phyloP scores from a whole-genome alignment of 2,888 invertebrate genomes.

The Biston betularia region DNA sequence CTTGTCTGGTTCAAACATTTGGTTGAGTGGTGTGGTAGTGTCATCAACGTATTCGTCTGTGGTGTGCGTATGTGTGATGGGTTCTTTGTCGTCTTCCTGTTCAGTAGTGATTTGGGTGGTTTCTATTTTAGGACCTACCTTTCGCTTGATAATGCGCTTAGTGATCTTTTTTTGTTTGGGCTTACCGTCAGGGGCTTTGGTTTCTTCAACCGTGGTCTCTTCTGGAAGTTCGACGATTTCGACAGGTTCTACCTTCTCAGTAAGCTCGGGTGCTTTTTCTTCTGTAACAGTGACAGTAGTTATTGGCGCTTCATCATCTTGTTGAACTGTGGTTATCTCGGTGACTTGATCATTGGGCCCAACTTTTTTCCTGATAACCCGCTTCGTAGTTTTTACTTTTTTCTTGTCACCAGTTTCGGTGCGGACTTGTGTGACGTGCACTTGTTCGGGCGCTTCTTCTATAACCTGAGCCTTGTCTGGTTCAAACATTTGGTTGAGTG shows the following conservation, averaged over 20 bases:
- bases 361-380: conserved; percentile 31
- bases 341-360: conserved; percentile 44
- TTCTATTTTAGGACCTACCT: conserved; percentile 53
- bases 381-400: conserved; percentile 38
- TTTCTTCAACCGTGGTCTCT: conserved; percentile 50
- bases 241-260: conserved; percentile 42
- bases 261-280: conserved; percentile 18
- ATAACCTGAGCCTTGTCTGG: conserved; percentile 38
- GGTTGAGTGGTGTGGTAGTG: conserved; percentile 42
- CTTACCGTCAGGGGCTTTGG: conserved; percentile 54
- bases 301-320: conserved; percentile 46
- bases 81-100: conserved; percentile 65
- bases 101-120: conserved; percentile 58
- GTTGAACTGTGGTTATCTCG: conserved; percentile 48
- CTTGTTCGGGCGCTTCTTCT: conserved; percentile 66
- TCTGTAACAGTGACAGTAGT: conserved; percentile 28
- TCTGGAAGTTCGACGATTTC: conserved; percentile 53
- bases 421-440: conserved; percentile 59
- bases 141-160: conserved; percentile 57
- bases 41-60: conserved; percentile 49
- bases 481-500: conserved; percentile 34
- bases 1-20: conserved; percentile 23
- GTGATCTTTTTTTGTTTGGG: conserved; percentile 56
- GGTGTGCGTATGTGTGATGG: conserved; percentile 32
- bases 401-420: conserved; percentile 51